phyloP scores from a whole-genome alignment of 2,113 vertebrate genomes.

The Pavo muticus region DNA sequence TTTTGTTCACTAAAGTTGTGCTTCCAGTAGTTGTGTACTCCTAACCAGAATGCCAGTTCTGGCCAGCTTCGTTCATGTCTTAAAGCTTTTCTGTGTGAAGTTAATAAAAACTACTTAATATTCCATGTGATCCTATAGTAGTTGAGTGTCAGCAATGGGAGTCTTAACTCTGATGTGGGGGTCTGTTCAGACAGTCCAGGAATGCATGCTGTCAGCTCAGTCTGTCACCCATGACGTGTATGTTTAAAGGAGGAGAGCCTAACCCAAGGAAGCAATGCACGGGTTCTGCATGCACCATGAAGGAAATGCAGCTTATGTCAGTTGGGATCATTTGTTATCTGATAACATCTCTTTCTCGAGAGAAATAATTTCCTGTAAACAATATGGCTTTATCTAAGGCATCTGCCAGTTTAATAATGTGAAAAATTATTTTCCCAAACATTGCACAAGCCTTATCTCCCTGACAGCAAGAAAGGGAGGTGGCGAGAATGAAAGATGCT shows the following conservation, averaged over 20 bases:
- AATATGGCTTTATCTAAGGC: not conserved
- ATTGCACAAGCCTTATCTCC: conserved; percentile 17
- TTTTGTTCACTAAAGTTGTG: not conserved
- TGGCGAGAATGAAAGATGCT: not conserved
- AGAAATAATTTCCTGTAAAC: conserved; percentile 50
- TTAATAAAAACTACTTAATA: not conserved
- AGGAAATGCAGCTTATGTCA: not conserved
- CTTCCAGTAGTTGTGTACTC: not conserved
- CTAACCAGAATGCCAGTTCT: not conserved
- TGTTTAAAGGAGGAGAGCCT: not conserved
- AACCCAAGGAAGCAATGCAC: not conserved
- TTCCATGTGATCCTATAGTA: not conserved
- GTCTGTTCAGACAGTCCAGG: not conserved
- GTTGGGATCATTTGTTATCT: not conserved
- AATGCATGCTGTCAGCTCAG: not conserved
- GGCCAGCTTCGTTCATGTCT: not conserved
- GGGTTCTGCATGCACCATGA: not conserved
- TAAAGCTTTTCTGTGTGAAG: not conserved
- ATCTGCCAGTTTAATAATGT: conserved; percentile 29
- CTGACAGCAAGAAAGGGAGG: not conserved
- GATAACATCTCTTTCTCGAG: conserved; percentile 28
- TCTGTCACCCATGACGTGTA: fast-evolving
- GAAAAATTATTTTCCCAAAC: conserved; percentile 40
- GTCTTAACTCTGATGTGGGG: not conserved
- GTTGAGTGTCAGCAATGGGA: not conserved